These are phyloP conservation scores for Ormyrus thymus DNA, from an alignment of 2,888 invertebrate genomes.

Conservation along the genomic window DNA sequence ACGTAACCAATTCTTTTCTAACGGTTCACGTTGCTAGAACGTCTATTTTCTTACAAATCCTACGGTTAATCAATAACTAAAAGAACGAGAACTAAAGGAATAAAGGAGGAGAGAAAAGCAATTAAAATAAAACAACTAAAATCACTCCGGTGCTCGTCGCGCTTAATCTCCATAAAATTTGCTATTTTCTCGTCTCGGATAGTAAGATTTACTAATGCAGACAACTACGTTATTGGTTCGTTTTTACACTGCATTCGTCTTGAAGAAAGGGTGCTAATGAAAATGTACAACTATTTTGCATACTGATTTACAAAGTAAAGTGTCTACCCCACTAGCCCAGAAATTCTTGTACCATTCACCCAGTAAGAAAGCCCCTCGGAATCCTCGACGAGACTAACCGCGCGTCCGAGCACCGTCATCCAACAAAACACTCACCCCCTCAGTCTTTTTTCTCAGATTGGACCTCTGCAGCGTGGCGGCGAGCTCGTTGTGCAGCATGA, in stretches of 20 bases:
- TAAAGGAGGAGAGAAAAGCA: slow-evolving; percentile 2
- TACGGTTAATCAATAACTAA: slow-evolving; percentile 29
- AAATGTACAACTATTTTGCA: too few species aligned
- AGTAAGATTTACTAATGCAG: too few species aligned
- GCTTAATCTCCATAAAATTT: slow-evolving; percentile 14
- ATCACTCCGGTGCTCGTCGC: neutral
- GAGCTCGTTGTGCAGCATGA: slow-evolving; percentile 82
- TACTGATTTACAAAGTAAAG: too few species aligned
- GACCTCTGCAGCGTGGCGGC: slow-evolving; percentile 86
- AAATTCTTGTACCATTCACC: too few species aligned
- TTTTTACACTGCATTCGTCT: too few species aligned
- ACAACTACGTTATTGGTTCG: too few species aligned
- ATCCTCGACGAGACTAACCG: slow-evolving; percentile 2
- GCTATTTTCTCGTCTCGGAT: too few species aligned
- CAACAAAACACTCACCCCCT: slow-evolving; percentile 67
- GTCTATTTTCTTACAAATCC: slow-evolving; percentile 54
- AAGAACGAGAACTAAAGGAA: slow-evolving; percentile 22
- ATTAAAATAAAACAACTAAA: slow-evolving; percentile 25
- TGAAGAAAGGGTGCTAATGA: too few species aligned
- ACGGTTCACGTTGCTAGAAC: neutral
- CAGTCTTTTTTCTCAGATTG: slow-evolving; percentile 84
- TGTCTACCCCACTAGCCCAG: too few species aligned
- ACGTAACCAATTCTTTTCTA: too few species aligned
- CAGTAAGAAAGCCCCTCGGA: too few species aligned
- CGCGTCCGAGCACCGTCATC: neutral